Base-by-base conservation (phyloP, 1,140 invertebrate species). In the Ylistrum balloti region DNA sequence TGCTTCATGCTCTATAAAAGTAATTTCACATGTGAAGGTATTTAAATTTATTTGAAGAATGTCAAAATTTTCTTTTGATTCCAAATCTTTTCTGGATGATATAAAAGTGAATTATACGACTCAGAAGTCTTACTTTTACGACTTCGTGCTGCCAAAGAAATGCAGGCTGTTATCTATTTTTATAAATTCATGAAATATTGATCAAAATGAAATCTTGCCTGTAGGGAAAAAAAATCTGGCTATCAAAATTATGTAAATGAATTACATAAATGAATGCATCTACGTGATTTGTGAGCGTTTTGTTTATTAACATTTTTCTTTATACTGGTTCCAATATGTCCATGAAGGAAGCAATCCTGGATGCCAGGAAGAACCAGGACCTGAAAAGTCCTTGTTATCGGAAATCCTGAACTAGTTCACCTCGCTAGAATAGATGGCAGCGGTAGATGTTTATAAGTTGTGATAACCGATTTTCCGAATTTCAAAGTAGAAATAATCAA, bases 11-110 rank as follows among this genome's bases (percentile, higher is more conserved):
- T 28, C 13, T 0, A 74, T 74, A 74, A 74, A 74, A 74, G 56
- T n/a, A 74, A 74, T 74, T 74, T 17, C n/a, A 3, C 56, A 74
- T 74, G 56, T 74, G 56, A 22, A 74, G 56, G 56, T 74, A 74
- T 74, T 74, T 74, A 22, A 74, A 74, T 74, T 74, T 74, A 74
- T 74, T 74, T 74, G 15, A 74, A 28, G 56, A 74, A 74, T 74
- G 56, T 74, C 56, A 74, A 74, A 74, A 17, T 74, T 74, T 74
- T n/a, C 56, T 74, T 74, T 74, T 74, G 56, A 74, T 74, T 74
- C 11, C 13, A 1, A 11, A 74, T 74, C 56, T 74, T n/a, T 74
- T 11, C 22, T 74, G 56, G 17, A 74, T 5, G 56, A 74, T 5
- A 74, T 74, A 74, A 74, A 74, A 28, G 56, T 74, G 56, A 74